These are phyloP conservation scores for Anthrax anthrax DNA, from an alignment of 2,888 invertebrate species.

Conservation along the genomic window DNA sequence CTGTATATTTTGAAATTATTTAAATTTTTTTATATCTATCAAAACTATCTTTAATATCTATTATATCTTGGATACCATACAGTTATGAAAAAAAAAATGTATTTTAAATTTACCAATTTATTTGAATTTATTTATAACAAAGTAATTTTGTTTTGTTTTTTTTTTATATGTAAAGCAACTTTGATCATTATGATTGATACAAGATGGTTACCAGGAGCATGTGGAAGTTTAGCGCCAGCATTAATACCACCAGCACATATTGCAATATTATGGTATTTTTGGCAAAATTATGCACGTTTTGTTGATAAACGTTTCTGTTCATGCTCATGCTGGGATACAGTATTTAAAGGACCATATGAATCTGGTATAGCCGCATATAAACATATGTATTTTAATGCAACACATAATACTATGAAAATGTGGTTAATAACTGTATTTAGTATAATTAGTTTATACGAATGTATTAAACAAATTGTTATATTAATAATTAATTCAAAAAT, in stretches of 20 bases:
- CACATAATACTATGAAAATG: slow-evolving; percentile 48
- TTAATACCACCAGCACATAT: slow-evolving; percentile 48
- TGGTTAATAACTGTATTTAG: slow-evolving; percentile 46
- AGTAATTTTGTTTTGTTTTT: too few relatives aligned
- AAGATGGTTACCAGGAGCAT: slow-evolving; percentile 32
- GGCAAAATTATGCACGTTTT: slow-evolving; percentile 50
- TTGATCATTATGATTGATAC: slow-evolving; percentile 26
- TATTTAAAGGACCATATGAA: slow-evolving; percentile 59
- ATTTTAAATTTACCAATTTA: too few relatives aligned
- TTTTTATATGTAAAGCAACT: too few relatives aligned
- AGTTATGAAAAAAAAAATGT: too few relatives aligned
- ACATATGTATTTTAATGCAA: slow-evolving; percentile 56
- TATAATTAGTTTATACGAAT: slow-evolving; percentile 46
- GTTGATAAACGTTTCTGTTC: slow-evolving; percentile 51
- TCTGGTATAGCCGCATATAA: slow-evolving; percentile 54
- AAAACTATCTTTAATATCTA: too few relatives aligned
- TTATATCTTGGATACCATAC: too few relatives aligned
- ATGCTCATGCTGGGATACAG: slow-evolving; percentile 64
- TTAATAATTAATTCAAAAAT: slow-evolving; percentile 39
- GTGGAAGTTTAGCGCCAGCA: slow-evolving; percentile 35
- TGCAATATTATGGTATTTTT: slow-evolving; percentile 45
- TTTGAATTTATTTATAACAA: too few relatives aligned
- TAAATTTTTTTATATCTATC: too few relatives aligned
- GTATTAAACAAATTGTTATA: slow-evolving; percentile 39
- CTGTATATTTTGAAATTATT: too few relatives aligned